Evolutionary conservation across 2,113 vertebrate genomes (phyloP).

Genomic region (Dasypus novemcinctus): DNA sequence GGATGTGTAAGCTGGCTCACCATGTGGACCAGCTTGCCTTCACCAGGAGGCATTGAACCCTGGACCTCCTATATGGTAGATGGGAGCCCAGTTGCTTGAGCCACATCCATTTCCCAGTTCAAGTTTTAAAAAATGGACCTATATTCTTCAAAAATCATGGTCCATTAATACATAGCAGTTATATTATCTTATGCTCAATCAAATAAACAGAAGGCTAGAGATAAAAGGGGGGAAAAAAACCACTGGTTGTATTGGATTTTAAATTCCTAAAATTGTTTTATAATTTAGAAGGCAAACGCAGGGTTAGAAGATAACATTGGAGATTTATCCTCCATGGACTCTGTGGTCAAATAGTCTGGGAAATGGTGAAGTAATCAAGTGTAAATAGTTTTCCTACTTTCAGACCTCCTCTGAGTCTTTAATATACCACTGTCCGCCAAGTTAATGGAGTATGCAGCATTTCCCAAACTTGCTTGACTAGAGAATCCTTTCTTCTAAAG

Average conservation of each 20-base stretch:
- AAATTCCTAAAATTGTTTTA: neutral
- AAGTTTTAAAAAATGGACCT: neutral
- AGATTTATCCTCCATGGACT: neutral
- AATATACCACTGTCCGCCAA: neutral
- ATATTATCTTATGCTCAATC: neutral
- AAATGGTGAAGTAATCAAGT: neutral
- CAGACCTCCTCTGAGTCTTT: neutral
- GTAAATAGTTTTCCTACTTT: neutral
- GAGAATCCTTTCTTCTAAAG: neutral
- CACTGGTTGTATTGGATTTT: neutral
- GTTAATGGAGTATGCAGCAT: no score
- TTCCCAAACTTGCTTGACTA: neutral
- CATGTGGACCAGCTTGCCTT: no score
- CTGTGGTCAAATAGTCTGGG: neutral
- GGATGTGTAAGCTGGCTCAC: no score
- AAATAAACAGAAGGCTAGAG: neutral
- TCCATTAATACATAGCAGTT: neutral
- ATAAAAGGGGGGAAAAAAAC: neutral
- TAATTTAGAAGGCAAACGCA: neutral
- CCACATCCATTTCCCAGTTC: no score
- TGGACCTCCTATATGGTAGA: no score
- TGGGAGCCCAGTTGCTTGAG: no score
- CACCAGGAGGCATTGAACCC: no score
- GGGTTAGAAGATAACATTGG: neutral
- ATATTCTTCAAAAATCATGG: neutral